These are phyloP conservation scores for Cephalopachus bancanus DNA, from an alignment of 2,797 vertebrate species.

Conservation along the genomic window DNA sequence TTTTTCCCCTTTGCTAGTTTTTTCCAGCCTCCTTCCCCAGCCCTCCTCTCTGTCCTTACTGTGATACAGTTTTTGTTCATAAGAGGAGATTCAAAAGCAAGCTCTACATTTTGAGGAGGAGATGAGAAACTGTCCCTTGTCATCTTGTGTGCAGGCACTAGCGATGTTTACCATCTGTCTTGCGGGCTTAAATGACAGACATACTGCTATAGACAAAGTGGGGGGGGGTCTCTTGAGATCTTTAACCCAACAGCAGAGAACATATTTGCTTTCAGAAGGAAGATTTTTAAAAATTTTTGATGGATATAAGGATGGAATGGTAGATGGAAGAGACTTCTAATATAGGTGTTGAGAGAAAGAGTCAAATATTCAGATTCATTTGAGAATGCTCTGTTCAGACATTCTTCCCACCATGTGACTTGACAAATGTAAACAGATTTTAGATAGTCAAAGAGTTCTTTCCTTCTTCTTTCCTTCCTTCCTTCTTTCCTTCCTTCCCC, in stretches of 20 bases:
- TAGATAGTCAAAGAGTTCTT: background rate
- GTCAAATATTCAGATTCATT: background rate
- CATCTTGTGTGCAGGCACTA: background rate
- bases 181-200: background rate
- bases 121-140: background rate
- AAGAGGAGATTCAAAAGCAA: conserved; percentile 31
- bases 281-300: conserved; percentile 1
- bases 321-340: background rate
- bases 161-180: background rate
- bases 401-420: background rate
- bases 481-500: background rate
- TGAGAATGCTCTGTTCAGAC: background rate
- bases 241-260: conserved; percentile 28
- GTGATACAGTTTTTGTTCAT: conserved; percentile 83
- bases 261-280: conserved; percentile 72
- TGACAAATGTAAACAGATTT: background rate
- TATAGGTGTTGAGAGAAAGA: background rate
- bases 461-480: background rate
- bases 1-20: conserved; percentile 77
- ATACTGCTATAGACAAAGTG: background rate
- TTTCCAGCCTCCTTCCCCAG: conserved; percentile 65
- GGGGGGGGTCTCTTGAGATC: background rate
- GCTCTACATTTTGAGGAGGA: background rate
- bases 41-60: background rate
- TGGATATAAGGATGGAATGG: background rate